Percentiles rank a stretch among this genome's conserved stretches.
phyloP scores from a whole-genome alignment of 1,140 invertebrate genomes.

The Hypsibius dujardini region DNA sequence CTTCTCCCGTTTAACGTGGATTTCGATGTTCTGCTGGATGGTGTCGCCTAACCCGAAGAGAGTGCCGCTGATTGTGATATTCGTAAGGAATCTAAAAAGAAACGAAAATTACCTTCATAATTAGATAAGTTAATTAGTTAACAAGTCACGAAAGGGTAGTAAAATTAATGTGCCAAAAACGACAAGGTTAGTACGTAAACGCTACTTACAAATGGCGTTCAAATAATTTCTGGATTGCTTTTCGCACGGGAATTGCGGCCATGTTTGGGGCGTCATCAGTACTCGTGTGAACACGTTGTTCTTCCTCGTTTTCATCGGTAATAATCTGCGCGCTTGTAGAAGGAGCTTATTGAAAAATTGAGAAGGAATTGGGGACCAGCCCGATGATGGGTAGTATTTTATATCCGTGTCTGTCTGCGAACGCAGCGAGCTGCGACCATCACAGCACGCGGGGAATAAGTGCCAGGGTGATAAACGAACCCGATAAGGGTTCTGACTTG shows the following conservation, averaged over 20 bases:
- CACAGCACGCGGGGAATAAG: no score
- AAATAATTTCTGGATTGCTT: not conserved
- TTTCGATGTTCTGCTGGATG: conserved; percentile 9
- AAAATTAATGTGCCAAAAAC: not conserved
- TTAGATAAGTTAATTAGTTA: not conserved
- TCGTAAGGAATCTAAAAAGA: not conserved
- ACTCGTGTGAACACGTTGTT: no score
- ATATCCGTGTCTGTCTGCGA: no score
- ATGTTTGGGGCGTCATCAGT: not conserved
- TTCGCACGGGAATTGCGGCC: not conserved
- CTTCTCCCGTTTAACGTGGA: conserved; percentile 4
- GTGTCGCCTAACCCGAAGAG: conserved; percentile 4
- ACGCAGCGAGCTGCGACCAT: no score
- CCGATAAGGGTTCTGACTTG: no score
- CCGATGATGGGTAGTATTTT: no score
- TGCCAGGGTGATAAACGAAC: no score
- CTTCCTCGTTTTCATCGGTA: no score
- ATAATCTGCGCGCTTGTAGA: no score
- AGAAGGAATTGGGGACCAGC: no score
- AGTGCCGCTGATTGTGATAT: not conserved
- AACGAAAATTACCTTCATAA: not conserved
- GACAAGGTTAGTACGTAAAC: conserved; percentile 1
- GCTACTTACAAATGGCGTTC: conserved; percentile 9
- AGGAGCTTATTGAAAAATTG: no score
- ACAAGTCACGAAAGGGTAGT: no score